A percentile compares a stretch with the other conserved stretches of the same genome.
Conservation (phyloP, 2,113 vertebrate genomes). For the Cebidichthys violaceus region DNA sequence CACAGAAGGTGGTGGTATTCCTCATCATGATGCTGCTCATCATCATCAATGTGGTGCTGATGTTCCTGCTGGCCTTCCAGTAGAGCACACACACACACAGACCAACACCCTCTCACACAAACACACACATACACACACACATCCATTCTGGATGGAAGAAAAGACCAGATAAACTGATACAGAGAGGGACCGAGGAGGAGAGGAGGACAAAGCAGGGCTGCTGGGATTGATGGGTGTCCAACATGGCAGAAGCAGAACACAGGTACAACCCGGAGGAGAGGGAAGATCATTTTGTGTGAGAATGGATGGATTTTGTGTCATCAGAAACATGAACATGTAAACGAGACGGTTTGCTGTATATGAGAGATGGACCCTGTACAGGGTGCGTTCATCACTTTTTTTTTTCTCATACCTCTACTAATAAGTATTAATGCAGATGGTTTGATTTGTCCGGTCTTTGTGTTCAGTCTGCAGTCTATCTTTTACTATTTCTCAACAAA, state of each 20-base stretch:
- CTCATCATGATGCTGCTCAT: conserved; percentile 96
- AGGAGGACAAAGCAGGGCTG: conserved; percentile 16
- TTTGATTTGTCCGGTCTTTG: neutral
- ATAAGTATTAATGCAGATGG: neutral
- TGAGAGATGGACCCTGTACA: neutral
- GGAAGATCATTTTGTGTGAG: neutral
- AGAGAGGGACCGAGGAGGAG: neutral
- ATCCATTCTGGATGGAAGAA: conserved; percentile 1
- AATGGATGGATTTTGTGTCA: conserved; percentile 8
- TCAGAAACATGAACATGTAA: conserved; percentile 2
- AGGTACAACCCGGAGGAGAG: conserved; percentile 62
- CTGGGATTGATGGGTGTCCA: conserved; percentile 70
- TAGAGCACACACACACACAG: conserved; percentile 73
- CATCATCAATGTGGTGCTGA: conserved; percentile 97
- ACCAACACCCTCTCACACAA: conserved; percentile 6
- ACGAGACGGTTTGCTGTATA: neutral
- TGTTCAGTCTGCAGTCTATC: neutral
- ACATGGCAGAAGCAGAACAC: conserved; percentile 56
- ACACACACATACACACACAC: neutral
- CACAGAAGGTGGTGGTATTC: conserved; percentile 94
- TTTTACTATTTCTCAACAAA: neutral
- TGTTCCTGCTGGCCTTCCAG: conserved; percentile 96
- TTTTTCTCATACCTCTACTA: neutral
- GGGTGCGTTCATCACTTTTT: neutral
- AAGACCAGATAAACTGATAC: conserved; percentile 29